Evolutionary conservation across 92 coral and sea anemone species (phyloP), one percentile per base, ranked within the genome.

Genomic region (Scolanthus callimorphus): DNA sequence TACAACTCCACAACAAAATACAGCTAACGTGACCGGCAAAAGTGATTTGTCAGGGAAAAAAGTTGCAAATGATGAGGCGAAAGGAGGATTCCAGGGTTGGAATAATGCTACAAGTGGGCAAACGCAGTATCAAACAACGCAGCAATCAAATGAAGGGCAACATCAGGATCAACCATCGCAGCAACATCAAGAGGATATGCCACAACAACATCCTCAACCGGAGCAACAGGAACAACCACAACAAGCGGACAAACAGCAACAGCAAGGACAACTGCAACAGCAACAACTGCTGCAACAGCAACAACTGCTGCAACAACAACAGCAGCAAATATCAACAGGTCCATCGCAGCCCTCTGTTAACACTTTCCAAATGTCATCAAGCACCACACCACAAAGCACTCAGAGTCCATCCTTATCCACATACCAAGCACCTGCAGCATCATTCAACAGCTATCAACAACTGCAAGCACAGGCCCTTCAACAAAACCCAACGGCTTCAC

Each of bases 401-500:
- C n/a, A n/a, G n/a, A n/a, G n/a, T n/a, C n/a, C n/a, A n/a, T n/a
- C n/a, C n/a, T n/a, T n/a, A n/a, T n/a, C n/a, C n/a, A n/a, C n/a
- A n/a, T n/a, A n/a, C n/a, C n/a, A n/a, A n/a, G n/a, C n/a, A n/a
- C n/a, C n/a, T n/a, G n/a, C n/a, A n/a, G n/a, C n/a, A n/a, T n/a
- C n/a, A n/a, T n/a, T n/a, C n/a, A n/a, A n/a, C n/a, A n/a, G n/a
- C n/a, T n/a, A n/a, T n/a, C 72, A 39, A 27, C 41, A 31, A 19
- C 26, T 29, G 37, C 10, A 49, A 25, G 27, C 27, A 31, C 27
- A 37, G 10, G n/a, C 17, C 2, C 37, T 31, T 30, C 63, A 49
- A 13, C 49, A 65, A 38, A 59, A 65, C 2, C 71, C 29, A 1
- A 27, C 52, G 11, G 38, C 63, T 4, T 27, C 50, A 27, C 55